phyloP scores from a whole-genome alignment of 2,888 invertebrate species.

The Tetanocera ferruginea region DNA sequence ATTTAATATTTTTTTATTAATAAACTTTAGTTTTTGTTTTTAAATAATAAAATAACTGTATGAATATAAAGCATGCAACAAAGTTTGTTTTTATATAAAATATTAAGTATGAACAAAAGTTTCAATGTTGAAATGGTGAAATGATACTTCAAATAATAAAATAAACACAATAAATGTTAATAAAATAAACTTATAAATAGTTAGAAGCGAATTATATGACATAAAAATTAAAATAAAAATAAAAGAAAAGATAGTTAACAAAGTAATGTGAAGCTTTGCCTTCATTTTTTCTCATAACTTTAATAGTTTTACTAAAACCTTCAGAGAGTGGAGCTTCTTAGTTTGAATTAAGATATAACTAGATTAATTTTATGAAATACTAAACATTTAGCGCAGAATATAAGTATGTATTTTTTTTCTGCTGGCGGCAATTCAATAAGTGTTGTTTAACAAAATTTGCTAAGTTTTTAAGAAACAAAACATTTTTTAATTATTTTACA shows the following conservation, averaged over 20 bases:
- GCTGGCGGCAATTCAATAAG: neutral
- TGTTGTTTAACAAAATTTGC: neutral
- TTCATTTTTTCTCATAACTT: neutral
- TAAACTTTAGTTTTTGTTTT: constrained; percentile 11
- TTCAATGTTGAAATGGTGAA: constrained; percentile 7
- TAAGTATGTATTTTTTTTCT: neutral
- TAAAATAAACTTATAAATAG: constrained; percentile 10
- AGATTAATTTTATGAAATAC: neutral
- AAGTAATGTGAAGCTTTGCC: neutral
- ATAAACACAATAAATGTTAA: neutral
- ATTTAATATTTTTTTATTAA: constrained; percentile 28
- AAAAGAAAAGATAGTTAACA: neutral
- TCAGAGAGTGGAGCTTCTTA: neutral
- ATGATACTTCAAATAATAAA: constrained; percentile 14
- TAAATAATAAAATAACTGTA: constrained; percentile 18
- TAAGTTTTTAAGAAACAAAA: constrained; percentile 22
- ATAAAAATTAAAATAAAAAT: neutral
- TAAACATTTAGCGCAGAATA: neutral
- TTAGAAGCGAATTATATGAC: neutral
- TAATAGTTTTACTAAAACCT: neutral
- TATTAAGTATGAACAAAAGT: constrained; percentile 13
- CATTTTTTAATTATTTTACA: constrained; percentile 33
- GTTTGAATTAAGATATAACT: neutral
- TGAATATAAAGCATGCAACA: constrained; percentile 30
- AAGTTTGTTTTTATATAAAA: neutral